Evolutionary conservation across 1,140 invertebrate genomes (phyloP), one percentile per base, ranked within the genome.

Genomic region (Papilio glaucus): DNA sequence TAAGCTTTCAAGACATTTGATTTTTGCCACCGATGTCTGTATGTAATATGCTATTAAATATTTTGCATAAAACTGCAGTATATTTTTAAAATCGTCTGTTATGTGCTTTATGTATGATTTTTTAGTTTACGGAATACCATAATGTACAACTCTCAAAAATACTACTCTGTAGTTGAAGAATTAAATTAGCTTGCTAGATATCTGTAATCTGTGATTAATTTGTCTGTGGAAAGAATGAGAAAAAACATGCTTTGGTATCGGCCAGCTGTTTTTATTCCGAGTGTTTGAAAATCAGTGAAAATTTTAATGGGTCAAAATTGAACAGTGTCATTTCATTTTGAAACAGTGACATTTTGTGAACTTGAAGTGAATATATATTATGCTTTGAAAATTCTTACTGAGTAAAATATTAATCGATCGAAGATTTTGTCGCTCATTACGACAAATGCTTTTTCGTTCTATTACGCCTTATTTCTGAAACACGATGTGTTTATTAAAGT

Each of bases 201-300:
- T n/a, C n/a, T n/a, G n/a, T n/a, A n/a, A n/a, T n/a, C n/a, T n/a
- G n/a, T n/a, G n/a, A n/a, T n/a, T 24, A 2, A 13, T 38, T 73
- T 37, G 39, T 49, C 38, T 72, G 15, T 63, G 39, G 15, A 49
- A 71, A 71, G 68, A 61, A 62, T 72, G 79, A 77, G 79, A 85
- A 86, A 92, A 87, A 85, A 88, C 76, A 84, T 76, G 82, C 79
- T 69, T 78, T 83, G 49, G 78, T 78, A 77, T 74, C 80, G 80
- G 84, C 90, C 89, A 92, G 90, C 90, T 92, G 90, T 92, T 90
- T 90, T 91, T 87, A 83, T 87, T 91, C 86, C 83, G 77, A 84
- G 80, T 81, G 81, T 88, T 89, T 86, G 79, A 84, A 90, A 87
- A 85, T 80, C 73, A 75, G 80, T 85, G 77, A 79, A 91, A 89